These are phyloP conservation scores for Micromussa lordhowensis DNA, from an alignment of 92 coral and sea anemone genomes.

Conservation along the genomic window DNA sequence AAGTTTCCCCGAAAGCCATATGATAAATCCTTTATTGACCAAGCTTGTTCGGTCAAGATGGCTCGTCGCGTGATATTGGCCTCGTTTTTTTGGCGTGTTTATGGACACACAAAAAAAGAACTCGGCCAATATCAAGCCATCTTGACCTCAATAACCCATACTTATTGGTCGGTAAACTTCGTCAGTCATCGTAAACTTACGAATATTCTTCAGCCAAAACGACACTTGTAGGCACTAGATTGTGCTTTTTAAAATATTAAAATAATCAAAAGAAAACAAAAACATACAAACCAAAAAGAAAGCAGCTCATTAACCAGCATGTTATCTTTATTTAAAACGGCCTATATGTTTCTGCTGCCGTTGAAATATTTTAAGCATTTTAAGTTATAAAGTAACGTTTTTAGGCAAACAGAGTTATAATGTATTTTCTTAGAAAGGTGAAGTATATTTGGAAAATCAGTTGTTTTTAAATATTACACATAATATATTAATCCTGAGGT, in stretches of 20 bases:
- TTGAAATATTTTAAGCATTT: constrained; percentile 19
- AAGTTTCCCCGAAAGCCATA: too few species aligned
- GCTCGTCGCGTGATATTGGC: too few species aligned
- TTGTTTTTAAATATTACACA: not conserved
- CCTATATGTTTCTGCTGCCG: not conserved
- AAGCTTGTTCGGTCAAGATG: too few species aligned
- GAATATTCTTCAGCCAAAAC: not conserved
- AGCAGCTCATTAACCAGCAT: not conserved
- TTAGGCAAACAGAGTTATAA: not conserved
- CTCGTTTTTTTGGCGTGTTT: too few species aligned
- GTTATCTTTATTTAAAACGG: constrained; percentile 28
- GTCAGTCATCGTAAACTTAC: not conserved
- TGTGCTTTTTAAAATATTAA: not conserved
- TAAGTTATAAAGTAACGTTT: constrained; percentile 24
- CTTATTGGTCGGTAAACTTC: not conserved
- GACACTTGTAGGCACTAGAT: not conserved
- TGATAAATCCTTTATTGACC: too few species aligned
- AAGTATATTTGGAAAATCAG: constrained; percentile 7
- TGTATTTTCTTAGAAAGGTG: constrained; percentile 1
- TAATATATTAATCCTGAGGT: not conserved
- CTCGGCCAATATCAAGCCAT: too few species aligned
- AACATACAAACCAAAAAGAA: not conserved
- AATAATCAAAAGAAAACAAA: not conserved
- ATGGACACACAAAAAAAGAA: too few species aligned
- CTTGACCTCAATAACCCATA: too few species aligned